Base-by-base conservation (phyloP, 2,888 invertebrate species). In the Athripsodes cinereus region DNA sequence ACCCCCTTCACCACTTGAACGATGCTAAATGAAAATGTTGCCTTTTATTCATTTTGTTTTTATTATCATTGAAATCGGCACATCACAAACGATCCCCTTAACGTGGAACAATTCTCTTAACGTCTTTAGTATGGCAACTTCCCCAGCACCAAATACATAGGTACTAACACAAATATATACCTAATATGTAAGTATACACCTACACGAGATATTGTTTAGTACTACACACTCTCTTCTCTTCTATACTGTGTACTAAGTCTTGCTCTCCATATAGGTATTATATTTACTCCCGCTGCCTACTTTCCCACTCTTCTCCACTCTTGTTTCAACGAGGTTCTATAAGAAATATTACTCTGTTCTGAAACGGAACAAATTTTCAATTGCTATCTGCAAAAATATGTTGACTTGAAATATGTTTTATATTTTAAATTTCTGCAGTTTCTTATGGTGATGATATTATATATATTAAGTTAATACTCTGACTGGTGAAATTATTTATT, bases 61-160 rank as follows among this genome's bases (percentile, higher is more conserved):
- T 56, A 56, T 56, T 56, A 56, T 46, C 56, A 56, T 56, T 56
- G 52, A 52, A 56, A 56, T 56, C 51, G 50, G 56, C 56, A 56
- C 56, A 46, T 51, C 52, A 52, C 50, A 49, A 55, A 35, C 50
- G 48, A 50, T 49, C 55, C 40, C 55, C 49, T 35, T 31, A 31
- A 35, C 48, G 50, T 35, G 49, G 49, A 31, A 34, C 55, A 35
- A 55, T 55, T 21, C 22, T 49, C 21, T 34, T 19, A 50, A 35
- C 49, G 44, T 50, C 40, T 49, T 50, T 21, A 16, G n/a, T 50
- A 22, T 22, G 10, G 46, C 53, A 44, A 53, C 40, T 13, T 35
- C n/a, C 10, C 10, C 40, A 40, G 13, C 8, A 40, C 40, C 13
- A 26, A 26, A 3, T 6, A 6, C 10, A 26, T 26, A 26, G 3